Percentiles rank a stretch among this genome's conserved stretches.
These are phyloP conservation scores for Caenorhabditis remanei DNA, from an alignment of 1,140 invertebrate species.

Conservation along the genomic window DNA sequence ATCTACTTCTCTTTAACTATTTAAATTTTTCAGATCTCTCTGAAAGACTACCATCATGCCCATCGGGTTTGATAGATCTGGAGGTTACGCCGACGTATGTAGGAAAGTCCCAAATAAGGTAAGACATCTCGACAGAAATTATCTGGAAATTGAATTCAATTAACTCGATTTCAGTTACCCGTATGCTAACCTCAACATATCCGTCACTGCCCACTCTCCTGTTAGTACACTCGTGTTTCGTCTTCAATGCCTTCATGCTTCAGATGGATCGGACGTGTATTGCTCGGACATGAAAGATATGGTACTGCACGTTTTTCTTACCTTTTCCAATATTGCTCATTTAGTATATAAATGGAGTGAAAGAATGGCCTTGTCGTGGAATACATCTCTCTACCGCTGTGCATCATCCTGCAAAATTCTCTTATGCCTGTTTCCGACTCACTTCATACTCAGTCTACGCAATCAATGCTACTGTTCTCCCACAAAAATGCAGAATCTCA, in stretches of 20 bases:
- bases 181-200: conserved; percentile 71
- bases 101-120: conserved; percentile 49
- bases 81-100: conserved; percentile 37
- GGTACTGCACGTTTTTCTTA: neutral
- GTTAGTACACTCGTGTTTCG: conserved; percentile 65
- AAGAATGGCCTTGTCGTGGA: conserved; percentile 62
- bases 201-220: conserved; percentile 60
- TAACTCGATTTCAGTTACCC: conserved; percentile 66
- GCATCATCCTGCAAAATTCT: conserved; percentile 61
- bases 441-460: conserved; percentile 71
- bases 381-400: conserved; percentile 5
- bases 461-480: conserved; percentile 70
- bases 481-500: conserved; percentile 67
- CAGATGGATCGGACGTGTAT: conserved; percentile 70
- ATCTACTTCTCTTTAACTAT: neutral
- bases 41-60: neutral
- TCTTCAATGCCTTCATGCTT: conserved; percentile 71
- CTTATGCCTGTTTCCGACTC: conserved; percentile 71
- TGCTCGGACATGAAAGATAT: conserved; percentile 65
- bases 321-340: neutral
- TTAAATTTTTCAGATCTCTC: conserved; percentile 36
- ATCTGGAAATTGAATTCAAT: neutral
- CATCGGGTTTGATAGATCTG: conserved; percentile 47
- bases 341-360: conserved; percentile 57
- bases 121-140: conserved; percentile 21